Conservation (phyloP, 1,140 invertebrate genomes). For the Wasmannia auropunctata region DNA sequence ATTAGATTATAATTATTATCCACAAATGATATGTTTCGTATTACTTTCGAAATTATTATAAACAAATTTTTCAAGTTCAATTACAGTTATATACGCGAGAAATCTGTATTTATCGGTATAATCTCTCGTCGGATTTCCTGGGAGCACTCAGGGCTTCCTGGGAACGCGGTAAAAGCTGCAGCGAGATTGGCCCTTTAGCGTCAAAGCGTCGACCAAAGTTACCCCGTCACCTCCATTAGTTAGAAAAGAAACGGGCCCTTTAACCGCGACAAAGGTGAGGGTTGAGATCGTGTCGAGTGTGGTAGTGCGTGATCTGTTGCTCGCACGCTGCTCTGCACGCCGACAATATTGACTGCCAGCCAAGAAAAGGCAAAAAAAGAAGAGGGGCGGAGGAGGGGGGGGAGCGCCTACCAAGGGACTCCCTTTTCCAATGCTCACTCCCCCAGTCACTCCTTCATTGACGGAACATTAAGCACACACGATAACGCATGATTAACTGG, state of each 20-base stretch:
- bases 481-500: slow-evolving; percentile 85
- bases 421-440: slow-evolving; percentile 76
- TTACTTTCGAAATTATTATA: not conserved
- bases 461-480: slow-evolving; percentile 85
- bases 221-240: slow-evolving; percentile 54
- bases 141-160: slow-evolving; percentile 29
- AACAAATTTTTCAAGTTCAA: not conserved
- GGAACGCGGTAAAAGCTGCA: slow-evolving; percentile 34
- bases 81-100: slow-evolving; percentile 8
- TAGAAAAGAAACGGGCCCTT: slow-evolving; percentile 43
- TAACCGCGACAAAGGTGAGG: slow-evolving; percentile 41
- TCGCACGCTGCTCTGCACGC: slow-evolving; percentile 75
- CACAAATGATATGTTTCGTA: not conserved
- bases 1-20: too few species aligned
- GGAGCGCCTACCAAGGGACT: slow-evolving; percentile 27
- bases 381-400: slow-evolving; percentile 22
- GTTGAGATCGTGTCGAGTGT: slow-evolving; percentile 48
- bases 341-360: slow-evolving; percentile 82
- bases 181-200: slow-evolving; percentile 52
- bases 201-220: slow-evolving; percentile 42
- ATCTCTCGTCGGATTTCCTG: slow-evolving; percentile 47
- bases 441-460: slow-evolving; percentile 82
- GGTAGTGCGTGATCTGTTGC: slow-evolving; percentile 81
- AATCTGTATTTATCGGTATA: not conserved
- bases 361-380: slow-evolving; percentile 74